Conservation (phyloP, 2,888 invertebrate species). For the Pardosa pseudoannulata region DNA sequence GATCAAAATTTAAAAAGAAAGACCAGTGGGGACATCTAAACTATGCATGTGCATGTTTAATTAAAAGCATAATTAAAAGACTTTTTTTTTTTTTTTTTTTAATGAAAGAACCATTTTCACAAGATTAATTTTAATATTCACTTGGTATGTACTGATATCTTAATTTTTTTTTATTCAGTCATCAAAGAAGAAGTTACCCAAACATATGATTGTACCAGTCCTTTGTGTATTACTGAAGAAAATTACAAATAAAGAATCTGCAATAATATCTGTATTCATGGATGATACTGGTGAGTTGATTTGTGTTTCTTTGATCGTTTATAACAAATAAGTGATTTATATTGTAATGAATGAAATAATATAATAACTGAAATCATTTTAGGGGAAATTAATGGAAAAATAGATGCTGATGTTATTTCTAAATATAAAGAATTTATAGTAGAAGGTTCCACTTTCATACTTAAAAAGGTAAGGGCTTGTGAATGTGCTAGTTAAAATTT, state of each 20-base stretch:
- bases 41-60: too few species aligned
- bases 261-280: slow-evolving; percentile 16
- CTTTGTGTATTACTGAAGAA: slow-evolving; percentile 57
- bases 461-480: slow-evolving; percentile 51
- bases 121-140: not conserved
- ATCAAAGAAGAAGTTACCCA: slow-evolving; percentile 63
- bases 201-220: slow-evolving; percentile 50
- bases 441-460: slow-evolving; percentile 39
- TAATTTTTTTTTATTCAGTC: slow-evolving; percentile 24
- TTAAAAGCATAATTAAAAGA: too few species aligned
- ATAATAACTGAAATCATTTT: not conserved
- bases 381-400: slow-evolving; percentile 59
- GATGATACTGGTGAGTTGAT: slow-evolving; percentile 58
- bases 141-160: too few species aligned
- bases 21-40: too few species aligned
- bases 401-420: slow-evolving; percentile 42
- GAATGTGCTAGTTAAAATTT: too few species aligned
- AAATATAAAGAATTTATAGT: slow-evolving; percentile 22
- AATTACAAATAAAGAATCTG: slow-evolving; percentile 28
- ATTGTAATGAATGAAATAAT: not conserved
- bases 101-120: not conserved
- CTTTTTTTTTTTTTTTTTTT: too few species aligned
- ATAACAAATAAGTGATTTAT: too few species aligned
- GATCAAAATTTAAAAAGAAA: too few species aligned
- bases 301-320: too few species aligned